These are phyloP conservation scores for Sphaeramia orbicularis DNA, from an alignment of 2,797 vertebrate genomes.

Conservation along the genomic window DNA sequence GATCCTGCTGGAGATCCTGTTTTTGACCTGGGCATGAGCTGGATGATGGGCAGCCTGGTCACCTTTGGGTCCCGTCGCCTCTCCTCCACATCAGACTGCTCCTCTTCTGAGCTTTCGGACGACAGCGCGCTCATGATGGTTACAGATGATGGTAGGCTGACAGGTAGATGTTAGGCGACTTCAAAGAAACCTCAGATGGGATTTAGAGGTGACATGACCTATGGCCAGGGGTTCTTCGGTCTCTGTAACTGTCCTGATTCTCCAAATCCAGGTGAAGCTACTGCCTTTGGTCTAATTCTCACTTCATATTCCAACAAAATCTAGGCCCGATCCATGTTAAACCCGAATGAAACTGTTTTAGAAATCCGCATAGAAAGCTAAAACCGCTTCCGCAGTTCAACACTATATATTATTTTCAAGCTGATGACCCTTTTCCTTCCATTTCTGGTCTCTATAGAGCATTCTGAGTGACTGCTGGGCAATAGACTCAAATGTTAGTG, in stretches of 20 bases:
- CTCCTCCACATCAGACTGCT: constrained; percentile 60
- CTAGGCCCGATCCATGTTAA: constrained; percentile 3
- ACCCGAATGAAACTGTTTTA: background rate
- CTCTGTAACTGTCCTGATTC: constrained; percentile 9
- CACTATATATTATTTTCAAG: constrained; percentile 30
- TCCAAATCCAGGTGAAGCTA: constrained; percentile 26
- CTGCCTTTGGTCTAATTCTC: constrained; percentile 5
- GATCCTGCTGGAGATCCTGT: constrained; percentile 72
- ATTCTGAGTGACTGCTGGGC: constrained; percentile 29
- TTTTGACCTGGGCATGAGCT: constrained; percentile 73
- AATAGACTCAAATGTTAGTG: constrained; percentile 57
- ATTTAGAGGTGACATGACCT: background rate
- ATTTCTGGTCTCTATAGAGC: constrained; percentile 28
- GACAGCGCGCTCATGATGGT: constrained; percentile 54
- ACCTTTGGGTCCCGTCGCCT: constrained; percentile 29
- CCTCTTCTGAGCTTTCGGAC: constrained; percentile 76
- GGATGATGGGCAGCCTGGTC: constrained; percentile 66
- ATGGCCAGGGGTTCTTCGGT: background rate
- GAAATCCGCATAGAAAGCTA: too few species aligned
- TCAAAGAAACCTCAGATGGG: background rate
- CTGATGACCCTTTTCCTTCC: constrained; percentile 10
- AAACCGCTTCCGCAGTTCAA: too few species aligned
- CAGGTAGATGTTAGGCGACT: background rate
- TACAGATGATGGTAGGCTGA: background rate
- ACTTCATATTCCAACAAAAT: constrained; percentile 15